Evolutionary conservation across 2,888 invertebrate genomes (phyloP), one percentile per base, ranked within the genome.

Genomic region (Andrena flavipes): DNA sequence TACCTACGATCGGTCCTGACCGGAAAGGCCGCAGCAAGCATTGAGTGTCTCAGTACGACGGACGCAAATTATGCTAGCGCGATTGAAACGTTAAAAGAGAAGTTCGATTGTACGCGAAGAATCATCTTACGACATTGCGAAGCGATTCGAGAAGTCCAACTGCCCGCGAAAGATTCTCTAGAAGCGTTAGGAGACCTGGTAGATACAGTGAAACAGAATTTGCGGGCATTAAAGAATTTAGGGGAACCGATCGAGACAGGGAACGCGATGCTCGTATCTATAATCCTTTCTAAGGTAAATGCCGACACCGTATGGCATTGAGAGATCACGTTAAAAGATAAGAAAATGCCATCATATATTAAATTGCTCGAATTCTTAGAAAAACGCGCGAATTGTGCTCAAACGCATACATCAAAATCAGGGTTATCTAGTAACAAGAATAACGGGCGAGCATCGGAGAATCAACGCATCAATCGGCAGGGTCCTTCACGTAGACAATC

Each of bases 1-100:
- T 73, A 73, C 33, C 59, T 65, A 10, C 42, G 73, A n/a, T 73
- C 65, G 6, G 35, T 59, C 2, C 6, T 65, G 2, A 73, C 13
- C 3, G 73, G 49, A 20, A 73, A 26, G 6, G 56, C 64, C 1
- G 73, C 64, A 2, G 56, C 64, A 10, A 30, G 10, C 2, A 64
- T 73, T 2, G 26, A 23, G 8, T 73, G n/a, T 0, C n/a, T 65
- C 0, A 4, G 33, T 1, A 73, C 73, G 0, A 65, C 35, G 0
- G 65, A 73, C 5, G 8, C 16, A 1, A 64, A 56, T 23, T 73
- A 65, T 8, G 3, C 3, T 0, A n/a, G 54, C 30, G 73, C 65
- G 29, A 65, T 74, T 0, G 60, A 74, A 1, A 8, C 65, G 0
- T 30, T 65, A 2, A 73, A 73, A 20, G 10, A 49, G 1, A 73